phyloP scores from a whole-genome alignment of 2,888 invertebrate genomes.

The Taphrorychus bicolor region DNA sequence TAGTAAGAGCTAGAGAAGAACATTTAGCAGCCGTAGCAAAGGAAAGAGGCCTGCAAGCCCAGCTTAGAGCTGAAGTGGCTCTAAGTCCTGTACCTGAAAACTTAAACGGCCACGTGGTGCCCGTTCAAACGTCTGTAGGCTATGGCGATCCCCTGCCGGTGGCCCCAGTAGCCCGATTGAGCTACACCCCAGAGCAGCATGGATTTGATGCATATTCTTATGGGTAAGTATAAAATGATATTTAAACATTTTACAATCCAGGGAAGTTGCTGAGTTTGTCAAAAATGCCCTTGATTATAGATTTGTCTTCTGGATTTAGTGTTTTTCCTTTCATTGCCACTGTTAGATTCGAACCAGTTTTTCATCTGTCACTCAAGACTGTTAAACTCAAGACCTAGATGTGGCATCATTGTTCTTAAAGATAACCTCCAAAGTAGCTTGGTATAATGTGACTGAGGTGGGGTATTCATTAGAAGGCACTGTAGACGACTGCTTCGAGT shows the following conservation, averaged over 20 bases:
- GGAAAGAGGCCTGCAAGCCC: constrained; percentile 50
- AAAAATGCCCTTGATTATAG: not conserved
- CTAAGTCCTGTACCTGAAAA: constrained; percentile 47
- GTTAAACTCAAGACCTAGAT: too few species aligned
- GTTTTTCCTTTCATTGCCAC: too few species aligned
- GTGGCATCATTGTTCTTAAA: too few species aligned
- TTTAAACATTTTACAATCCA: too few species aligned
- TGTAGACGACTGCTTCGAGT: too few species aligned
- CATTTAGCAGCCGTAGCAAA: constrained; percentile 54
- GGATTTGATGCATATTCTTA: constrained; percentile 64
- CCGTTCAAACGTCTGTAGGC: constrained; percentile 33
- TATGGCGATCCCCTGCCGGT: constrained; percentile 33
- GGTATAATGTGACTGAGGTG: too few species aligned
- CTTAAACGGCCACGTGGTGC: constrained; percentile 38
- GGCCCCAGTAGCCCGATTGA: constrained; percentile 45
- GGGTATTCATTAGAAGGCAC: too few species aligned
- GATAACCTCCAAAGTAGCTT: too few species aligned
- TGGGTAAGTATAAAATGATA: too few species aligned
- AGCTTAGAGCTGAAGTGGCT: constrained; percentile 46
- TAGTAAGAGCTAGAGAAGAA: constrained; percentile 52
- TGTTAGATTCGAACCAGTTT: too few species aligned
- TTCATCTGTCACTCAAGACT: too few species aligned
- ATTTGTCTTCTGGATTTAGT: not conserved
- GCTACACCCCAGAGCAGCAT: constrained; percentile 58
- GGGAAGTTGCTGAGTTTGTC: too few species aligned